Conservation (phyloP, 2,888 invertebrate genomes). For the Hartigia nigra region DNA sequence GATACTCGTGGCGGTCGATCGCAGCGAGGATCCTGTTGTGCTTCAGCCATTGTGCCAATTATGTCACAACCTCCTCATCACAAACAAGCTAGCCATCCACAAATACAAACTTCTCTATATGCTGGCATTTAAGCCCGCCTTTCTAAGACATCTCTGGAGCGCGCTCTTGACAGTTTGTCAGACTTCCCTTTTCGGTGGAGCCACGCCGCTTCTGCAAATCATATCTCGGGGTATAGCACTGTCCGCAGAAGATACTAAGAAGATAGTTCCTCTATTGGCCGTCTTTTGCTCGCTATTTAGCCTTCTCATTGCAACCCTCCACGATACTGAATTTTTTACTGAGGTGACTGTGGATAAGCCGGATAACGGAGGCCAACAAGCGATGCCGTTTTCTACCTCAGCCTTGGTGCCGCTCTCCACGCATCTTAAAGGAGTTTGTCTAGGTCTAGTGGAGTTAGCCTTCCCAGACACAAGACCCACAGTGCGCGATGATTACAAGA, state of each 20-base stretch:
- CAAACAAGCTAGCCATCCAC: constrained; percentile 84
- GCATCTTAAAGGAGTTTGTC: constrained; percentile 81
- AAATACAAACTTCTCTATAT: constrained; percentile 86
- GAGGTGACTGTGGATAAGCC: constrained; percentile 58
- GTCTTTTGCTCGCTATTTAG: constrained; percentile 88
- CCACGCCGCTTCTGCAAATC: constrained; percentile 74
- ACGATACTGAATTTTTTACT: constrained; percentile 85
- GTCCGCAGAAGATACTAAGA: constrained; percentile 72
- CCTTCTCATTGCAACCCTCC: constrained; percentile 82
- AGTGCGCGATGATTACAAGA: constrained; percentile 73
- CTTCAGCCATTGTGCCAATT: constrained; percentile 79
- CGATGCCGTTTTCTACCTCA: constrained; percentile 78
- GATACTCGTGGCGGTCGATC: constrained; percentile 68
- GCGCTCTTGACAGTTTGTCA: constrained; percentile 66
- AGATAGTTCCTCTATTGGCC: constrained; percentile 81
- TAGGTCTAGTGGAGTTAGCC: constrained; percentile 87
- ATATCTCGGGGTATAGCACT: constrained; percentile 76
- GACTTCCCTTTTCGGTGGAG: constrained; percentile 66
- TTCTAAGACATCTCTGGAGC: constrained; percentile 82
- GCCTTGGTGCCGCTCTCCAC: constrained; percentile 80
- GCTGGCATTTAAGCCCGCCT: constrained; percentile 81
- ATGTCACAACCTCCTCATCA: constrained; percentile 85
- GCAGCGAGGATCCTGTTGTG: constrained; percentile 68
- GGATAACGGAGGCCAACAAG: constrained; percentile 47
- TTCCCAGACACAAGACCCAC: constrained; percentile 81